These are phyloP conservation scores for Zalophus californianus DNA, from an alignment of 2,797 vertebrate species.

Conservation along the genomic window DNA sequence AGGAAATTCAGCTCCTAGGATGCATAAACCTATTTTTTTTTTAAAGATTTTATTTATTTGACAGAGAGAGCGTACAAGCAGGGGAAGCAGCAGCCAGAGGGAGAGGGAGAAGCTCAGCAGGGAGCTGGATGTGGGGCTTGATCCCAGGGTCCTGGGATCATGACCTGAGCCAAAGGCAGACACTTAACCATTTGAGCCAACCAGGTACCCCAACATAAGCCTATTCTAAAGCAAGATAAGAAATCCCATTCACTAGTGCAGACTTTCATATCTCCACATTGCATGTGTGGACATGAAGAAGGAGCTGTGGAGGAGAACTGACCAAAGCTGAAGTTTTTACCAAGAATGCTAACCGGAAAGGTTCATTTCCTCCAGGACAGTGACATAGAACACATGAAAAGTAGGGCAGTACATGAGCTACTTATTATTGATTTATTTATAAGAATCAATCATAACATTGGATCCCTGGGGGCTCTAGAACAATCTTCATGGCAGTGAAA, in stretches of 20 bases:
- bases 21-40: background rate
- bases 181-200: too few relatives aligned
- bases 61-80: too few relatives aligned
- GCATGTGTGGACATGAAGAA: background rate
- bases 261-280: background rate
- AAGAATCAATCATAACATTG: background rate
- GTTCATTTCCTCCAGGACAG: background rate
- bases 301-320: background rate
- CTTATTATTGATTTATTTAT: conserved; percentile 15
- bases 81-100: too few relatives aligned
- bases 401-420: background rate
- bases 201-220: background rate
- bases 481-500: background rate
- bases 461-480: background rate
- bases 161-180: too few relatives aligned
- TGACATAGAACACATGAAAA: background rate
- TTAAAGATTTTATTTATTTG: too few relatives aligned
- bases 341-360: background rate
- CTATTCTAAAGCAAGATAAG: conserved; percentile 22
- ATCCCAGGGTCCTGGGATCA: too few relatives aligned
- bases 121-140: too few relatives aligned
- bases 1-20: background rate
- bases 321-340: conserved; percentile 28
- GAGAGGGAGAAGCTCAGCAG: too few relatives aligned
- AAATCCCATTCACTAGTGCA: background rate